Conservation (phyloP, 2,797 vertebrate genomes). For the Sebastes cheni region DNA sequence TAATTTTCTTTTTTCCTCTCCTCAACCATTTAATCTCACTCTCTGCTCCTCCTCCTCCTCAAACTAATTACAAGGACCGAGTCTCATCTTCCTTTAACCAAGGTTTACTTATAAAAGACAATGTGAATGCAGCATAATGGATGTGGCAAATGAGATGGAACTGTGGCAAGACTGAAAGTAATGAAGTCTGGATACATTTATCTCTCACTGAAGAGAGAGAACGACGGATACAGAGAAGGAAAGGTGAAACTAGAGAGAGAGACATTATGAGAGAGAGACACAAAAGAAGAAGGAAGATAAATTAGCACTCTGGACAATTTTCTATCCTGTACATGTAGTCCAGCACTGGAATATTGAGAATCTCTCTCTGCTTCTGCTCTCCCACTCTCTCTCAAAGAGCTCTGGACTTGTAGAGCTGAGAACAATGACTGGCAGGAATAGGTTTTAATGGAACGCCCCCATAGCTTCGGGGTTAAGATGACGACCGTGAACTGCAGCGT, state of each 20-base stretch:
- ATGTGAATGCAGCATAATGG: conserved; percentile 13
- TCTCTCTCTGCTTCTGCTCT: background rate
- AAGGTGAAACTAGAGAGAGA: background rate
- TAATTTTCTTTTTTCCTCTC: background rate
- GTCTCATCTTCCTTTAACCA: background rate
- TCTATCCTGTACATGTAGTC: background rate
- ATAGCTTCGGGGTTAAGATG: background rate
- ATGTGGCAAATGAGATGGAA: conserved; percentile 14
- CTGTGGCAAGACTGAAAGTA: background rate
- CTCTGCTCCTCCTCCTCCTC: background rate
- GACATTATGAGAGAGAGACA: background rate
- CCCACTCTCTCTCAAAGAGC: background rate
- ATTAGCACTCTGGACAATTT: background rate
- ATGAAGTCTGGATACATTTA: conserved; percentile 17
- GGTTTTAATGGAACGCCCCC: background rate
- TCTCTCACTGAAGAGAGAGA: background rate
- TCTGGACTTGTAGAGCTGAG: background rate
- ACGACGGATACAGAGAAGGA: background rate
- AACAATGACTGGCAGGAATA: background rate
- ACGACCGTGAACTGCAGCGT: too few species aligned
- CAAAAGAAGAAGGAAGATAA: background rate
- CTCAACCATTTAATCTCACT: background rate
- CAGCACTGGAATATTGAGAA: background rate
- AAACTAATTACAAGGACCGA: background rate
- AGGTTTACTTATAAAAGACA: conserved; percentile 18